These are phyloP conservation scores for Ramazzottius varieornatus DNA, from an alignment of 2,888 invertebrate species.

Conservation along the genomic window DNA sequence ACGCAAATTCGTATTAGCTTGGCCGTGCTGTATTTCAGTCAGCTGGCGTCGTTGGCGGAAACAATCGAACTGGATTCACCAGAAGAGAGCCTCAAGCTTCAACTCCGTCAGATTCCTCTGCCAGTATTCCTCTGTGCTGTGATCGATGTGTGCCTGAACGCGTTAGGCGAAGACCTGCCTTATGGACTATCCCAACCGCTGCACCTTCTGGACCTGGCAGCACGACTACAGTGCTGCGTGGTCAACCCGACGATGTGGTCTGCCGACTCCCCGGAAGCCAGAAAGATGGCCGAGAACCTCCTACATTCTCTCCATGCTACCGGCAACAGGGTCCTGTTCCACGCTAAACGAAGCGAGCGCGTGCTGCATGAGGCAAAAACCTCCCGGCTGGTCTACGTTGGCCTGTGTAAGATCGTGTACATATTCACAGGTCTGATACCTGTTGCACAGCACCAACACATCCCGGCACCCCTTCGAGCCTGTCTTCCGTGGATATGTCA, in stretches of 20 bases:
- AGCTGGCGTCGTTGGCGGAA: background rate
- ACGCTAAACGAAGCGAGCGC: background rate
- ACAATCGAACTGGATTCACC: background rate
- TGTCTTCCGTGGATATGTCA: background rate
- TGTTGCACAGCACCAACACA: background rate
- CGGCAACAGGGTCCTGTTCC: background rate
- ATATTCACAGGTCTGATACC: background rate
- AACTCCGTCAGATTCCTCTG: background rate
- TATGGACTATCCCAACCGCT: background rate
- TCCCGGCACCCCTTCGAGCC: background rate
- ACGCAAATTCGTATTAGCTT: no score
- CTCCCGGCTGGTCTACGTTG: background rate
- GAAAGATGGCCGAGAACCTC: constrained; percentile 1
- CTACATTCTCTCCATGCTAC: background rate
- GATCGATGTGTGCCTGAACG: background rate
- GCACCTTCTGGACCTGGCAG: background rate
- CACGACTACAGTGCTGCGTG: background rate
- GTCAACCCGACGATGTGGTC: background rate
- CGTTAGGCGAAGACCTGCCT: background rate
- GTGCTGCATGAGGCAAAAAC: background rate
- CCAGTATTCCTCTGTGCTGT: background rate
- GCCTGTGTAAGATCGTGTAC: background rate
- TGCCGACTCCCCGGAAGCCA: background rate
- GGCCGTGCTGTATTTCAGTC: no score
- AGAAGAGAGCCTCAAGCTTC: background rate